Percentiles rank a stretch among this genome's conserved stretches.
Evolutionary conservation across 2,113 vertebrate species (phyloP).

Genomic region (Phaetusa simplex): DNA sequence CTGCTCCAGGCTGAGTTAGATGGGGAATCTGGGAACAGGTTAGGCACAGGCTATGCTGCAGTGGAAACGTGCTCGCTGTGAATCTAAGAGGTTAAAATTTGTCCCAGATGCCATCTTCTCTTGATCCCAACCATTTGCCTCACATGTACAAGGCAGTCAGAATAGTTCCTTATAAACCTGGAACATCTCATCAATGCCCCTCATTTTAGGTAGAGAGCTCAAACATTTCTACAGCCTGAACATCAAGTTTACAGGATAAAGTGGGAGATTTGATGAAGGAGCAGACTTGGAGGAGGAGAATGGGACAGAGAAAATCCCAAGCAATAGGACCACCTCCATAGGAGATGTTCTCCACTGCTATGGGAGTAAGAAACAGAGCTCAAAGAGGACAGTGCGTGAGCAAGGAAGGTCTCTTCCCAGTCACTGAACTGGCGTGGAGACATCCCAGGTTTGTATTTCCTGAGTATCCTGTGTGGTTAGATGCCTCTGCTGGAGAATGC

Average conservation of each 20-base stretch:
- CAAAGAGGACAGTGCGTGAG: neutral
- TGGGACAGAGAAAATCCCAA: neutral
- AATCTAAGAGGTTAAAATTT: neutral
- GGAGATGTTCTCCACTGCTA: neutral
- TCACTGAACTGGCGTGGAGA: neutral
- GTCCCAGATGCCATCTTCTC: neutral
- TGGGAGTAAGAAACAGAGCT: neutral
- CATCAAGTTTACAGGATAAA: neutral
- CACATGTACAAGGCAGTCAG: neutral
- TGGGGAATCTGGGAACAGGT: neutral
- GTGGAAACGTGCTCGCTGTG: neutral
- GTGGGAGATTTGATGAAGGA: neutral
- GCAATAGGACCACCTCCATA: neutral
- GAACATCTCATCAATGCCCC: neutral
- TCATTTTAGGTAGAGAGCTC: neutral
- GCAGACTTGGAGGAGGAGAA: neutral
- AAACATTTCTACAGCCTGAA: neutral
- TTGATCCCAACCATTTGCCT: neutral
- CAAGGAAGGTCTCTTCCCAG: neutral
- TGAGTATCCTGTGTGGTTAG: neutral
- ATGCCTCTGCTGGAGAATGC: neutral
- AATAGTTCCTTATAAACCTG: neutral
- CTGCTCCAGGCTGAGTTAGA: conserved; percentile 30
- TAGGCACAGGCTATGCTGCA: neutral
- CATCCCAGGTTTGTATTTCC: neutral